phyloP scores from a whole-genome alignment of 2,888 invertebrate genomes.

The Mythimna ferrago region DNA sequence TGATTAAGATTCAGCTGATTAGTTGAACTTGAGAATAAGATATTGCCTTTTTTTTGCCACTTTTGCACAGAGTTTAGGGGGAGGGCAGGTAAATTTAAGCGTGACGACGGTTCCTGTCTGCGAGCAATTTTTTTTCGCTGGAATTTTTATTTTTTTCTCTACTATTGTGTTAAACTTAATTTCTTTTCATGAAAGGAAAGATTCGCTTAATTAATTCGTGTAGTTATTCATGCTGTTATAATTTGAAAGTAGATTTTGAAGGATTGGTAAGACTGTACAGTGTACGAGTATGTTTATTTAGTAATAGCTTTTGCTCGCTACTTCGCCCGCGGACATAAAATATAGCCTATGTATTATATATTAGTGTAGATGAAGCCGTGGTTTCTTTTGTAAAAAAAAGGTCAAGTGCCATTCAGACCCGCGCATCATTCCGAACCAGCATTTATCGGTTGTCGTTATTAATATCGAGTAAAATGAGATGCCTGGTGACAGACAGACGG shows the following conservation, averaged over 20 bases:
- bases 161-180: constrained; percentile 51
- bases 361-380: too few species aligned
- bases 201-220: constrained; percentile 35
- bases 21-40: constrained; percentile 73
- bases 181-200: constrained; percentile 47
- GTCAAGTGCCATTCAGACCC: too few species aligned
- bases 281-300: neutral
- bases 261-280: neutral
- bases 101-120: constrained; percentile 57
- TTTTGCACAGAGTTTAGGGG: constrained; percentile 55
- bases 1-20: constrained; percentile 78
- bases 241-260: constrained; percentile 29
- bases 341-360: too few species aligned
- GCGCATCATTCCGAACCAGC: too few species aligned
- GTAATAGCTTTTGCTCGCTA: too few species aligned
- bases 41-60: constrained; percentile 70
- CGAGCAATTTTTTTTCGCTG: constrained; percentile 45
- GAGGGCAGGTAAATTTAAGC: constrained; percentile 57
- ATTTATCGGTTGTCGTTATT: too few species aligned
- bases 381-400: neutral
- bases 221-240: constrained; percentile 28
- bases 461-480: too few species aligned
- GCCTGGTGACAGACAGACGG: too few species aligned
- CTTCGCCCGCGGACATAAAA: too few species aligned
- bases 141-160: constrained; percentile 40